Evolutionary conservation across 2,113 vertebrate species (phyloP), one percentile per base, ranked within the genome.

Genomic region (Chascanopsetta lugubris): DNA sequence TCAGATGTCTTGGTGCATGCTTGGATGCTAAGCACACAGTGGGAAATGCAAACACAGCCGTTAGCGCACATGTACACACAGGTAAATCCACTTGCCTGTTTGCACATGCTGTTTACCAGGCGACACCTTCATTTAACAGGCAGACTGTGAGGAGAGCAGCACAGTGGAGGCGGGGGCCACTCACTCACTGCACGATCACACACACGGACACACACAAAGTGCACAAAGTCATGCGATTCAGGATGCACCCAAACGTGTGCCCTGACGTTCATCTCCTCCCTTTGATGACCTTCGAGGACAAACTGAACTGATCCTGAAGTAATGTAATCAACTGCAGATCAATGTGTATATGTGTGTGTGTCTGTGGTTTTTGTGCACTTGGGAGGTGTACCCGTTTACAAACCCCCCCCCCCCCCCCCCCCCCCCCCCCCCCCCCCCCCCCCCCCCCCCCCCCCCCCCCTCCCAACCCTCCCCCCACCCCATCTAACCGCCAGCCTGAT

Each of bases 281-380:
- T 69, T 26, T 5, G 57, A 79, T 61, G 61, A 48, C 40, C 60
- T 29, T 76, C 17, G 26, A 56, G 65, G 73, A 77, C 50, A 69
- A 49, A 83, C 69, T 79, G 60, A 61, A 61, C 60, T 70, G 66
- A 81, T 62, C 72, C 60, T 74, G 60, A 68, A 38, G n/a, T 26
- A 50, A 27, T 30, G 27, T 32, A 12, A 20, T 51, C 3, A 27
- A n/a, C 11, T 17, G 13, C 9, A 38, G 34, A 38, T 15, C 15
- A 17, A 4, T 6, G 4, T 38, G 34, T 5, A 15, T 38, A 38
- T 38, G 3, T 9, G 15, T 53, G 24, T 48, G 27, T 42, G n/a
- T 45, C 9, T 38, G 50, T 27, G 38, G n/a, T n/a, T n/a, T n/a
- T 49, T 26, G 6, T 54, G 29, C 47, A 24, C 46, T 17, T 17